Evolutionary conservation across 2,113 vertebrate species (phyloP), one percentile per base, ranked within the genome.

Genomic region (Bubo blakistoni): DNA sequence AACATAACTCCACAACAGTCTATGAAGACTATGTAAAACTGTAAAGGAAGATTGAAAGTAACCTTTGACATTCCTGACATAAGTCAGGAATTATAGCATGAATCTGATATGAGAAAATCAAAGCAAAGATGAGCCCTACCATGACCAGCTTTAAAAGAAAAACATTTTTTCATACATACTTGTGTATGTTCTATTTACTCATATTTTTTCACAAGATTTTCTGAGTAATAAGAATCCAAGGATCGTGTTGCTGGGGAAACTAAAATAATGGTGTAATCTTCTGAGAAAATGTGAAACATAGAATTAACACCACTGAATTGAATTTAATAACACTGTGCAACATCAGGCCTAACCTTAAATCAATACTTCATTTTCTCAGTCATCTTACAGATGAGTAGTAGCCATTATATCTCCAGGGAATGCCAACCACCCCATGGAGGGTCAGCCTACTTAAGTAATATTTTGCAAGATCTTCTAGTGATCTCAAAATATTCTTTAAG

Each of bases 351-450:
- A 82, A 69, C 49, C 70, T 76, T 90, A 96, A 98, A 98, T 98
- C 98, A 98, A 98, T 98, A 98, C 95, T 96, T 98, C 94, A 97
- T 98, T 98, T 98, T 98, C 97, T 97, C 97, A 85, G 81, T 85
- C 51, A 92, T 77, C 63, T 86, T 83, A 92, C 59, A 86, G 78
- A 94, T 93, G 94, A 89, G 73, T 85, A 74, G 58, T 72, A 97
- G 88, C 62, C 74, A 89, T 93, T 90, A 84, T 89, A 90, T 94
- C 96, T 93, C 74, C 73, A 88, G 91, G 90, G 79, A 95, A 92
- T 16, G 49, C 11, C 91, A 80, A 14, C 94, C 70, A 96, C 49
- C 84, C 85, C 47, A 57, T 49, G 54, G 69, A 95, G 36, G 69
- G 59, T 72, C 67, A 84, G 61, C 49, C 67, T 88, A 92, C 58